These are phyloP conservation scores for Dipodomys ordii DNA, from an alignment of 2,113 vertebrate genomes.

Conservation along the genomic window DNA sequence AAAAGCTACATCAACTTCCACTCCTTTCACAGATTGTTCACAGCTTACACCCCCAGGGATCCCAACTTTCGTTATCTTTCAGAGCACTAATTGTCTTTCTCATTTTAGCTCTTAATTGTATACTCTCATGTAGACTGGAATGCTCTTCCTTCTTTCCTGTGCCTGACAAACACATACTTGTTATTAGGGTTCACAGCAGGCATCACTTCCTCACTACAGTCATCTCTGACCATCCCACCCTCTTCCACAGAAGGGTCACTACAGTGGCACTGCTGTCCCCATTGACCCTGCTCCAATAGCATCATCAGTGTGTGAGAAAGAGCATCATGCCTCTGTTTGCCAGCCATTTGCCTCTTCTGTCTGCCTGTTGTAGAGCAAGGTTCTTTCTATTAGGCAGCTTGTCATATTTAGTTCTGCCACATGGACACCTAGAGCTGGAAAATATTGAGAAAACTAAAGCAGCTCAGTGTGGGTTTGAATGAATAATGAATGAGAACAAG, in stretches of 20 bases:
- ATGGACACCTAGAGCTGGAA: neutral
- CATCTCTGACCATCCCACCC: neutral
- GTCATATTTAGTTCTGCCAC: neutral
- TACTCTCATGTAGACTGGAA: neutral
- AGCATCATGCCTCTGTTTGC: neutral
- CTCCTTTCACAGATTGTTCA: neutral
- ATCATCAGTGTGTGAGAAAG: neutral
- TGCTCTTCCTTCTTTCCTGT: neutral
- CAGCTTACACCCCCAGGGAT: neutral
- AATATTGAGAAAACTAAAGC: neutral
- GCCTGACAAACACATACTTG: neutral
- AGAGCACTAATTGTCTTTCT: neutral
- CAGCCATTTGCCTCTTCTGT: neutral
- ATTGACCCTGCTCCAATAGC: neutral
- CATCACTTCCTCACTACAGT: neutral
- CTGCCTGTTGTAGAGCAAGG: neutral
- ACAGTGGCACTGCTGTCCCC: neutral
- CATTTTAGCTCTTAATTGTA: conserved; percentile 39
- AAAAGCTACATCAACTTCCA: neutral
- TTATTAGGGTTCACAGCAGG: neutral
- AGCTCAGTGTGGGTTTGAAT: neutral
- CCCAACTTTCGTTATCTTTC: neutral
- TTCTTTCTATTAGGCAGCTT: neutral
- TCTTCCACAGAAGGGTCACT: neutral
- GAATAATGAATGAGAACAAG: conserved; percentile 5